A percentile compares a stretch with the other conserved stretches of the same genome.
These are phyloP conservation scores for Pentamera pediparva DNA, from an alignment of 53 echinoderm and acorn worm species.

Conservation along the genomic window DNA sequence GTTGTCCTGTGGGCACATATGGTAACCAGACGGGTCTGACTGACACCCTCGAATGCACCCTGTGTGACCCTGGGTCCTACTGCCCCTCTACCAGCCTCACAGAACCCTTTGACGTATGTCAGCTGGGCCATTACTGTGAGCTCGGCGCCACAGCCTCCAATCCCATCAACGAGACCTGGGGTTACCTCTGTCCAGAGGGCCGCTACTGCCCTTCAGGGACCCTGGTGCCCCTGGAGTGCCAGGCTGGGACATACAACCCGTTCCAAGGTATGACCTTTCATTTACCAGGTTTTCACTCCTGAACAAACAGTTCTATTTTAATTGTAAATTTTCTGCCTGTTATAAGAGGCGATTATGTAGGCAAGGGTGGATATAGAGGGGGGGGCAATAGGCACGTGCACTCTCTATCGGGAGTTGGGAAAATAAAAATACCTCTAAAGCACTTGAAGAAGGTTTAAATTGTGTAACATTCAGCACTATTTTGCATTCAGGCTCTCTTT, in stretches of 20 bases:
- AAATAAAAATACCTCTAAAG: too few relatives aligned
- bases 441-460: too few relatives aligned
- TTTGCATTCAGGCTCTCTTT: too few relatives aligned
- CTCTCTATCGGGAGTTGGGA: too few relatives aligned
- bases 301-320: too few relatives aligned
- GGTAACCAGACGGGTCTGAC: constrained; percentile 87
- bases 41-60: constrained; percentile 56
- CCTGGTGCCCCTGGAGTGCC: constrained; percentile 62
- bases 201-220: constrained; percentile 87
- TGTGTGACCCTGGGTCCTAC: constrained; percentile 84
- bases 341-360: too few relatives aligned
- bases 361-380: too few relatives aligned
- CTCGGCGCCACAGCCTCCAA: constrained; percentile 73
- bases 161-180: constrained; percentile 65
- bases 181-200: constrained; percentile 81
- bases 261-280: constrained; percentile 72
- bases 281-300: too few relatives aligned
- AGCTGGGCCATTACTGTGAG: constrained; percentile 76
- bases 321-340: too few relatives aligned
- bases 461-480: too few relatives aligned
- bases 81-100: constrained; percentile 65
- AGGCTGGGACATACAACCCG: constrained; percentile 77
- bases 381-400: too few relatives aligned
- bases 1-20: constrained; percentile 83
- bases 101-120: constrained; percentile 55